Evolutionary conservation across 2,888 invertebrate species (phyloP), one percentile per base, ranked within the genome.

Genomic region (Macrostomum cliftonense): DNA sequence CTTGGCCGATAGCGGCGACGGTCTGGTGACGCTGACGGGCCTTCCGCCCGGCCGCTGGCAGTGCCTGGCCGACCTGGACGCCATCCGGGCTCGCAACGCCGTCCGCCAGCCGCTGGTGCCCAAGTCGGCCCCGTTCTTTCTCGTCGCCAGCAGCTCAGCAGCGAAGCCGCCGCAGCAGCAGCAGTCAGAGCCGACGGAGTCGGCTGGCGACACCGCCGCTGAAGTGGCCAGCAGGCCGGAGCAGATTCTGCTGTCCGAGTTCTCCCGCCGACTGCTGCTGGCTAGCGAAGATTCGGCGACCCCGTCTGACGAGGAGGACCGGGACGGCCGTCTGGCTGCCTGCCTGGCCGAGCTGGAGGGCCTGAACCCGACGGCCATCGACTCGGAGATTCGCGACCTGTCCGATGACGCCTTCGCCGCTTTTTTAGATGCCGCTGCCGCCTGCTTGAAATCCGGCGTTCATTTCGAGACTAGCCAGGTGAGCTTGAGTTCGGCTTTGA

Each of bases 101-200:
- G 28, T 80, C 68, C 79, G 80, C 45, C 78, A 83, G 0, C 77
- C 82, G 0, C 84, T 84, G 61, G 77, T 77, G 1, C 81, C 84
- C 0, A 84, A 85, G 70, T 78, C 81, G 1, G 93, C 89, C 0
- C 95, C 95, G 0, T 97, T 97, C 74, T 95, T 97, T 67, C 73
- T 95, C 28, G 46, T 89, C 93, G 0, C 89, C 91, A 0, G 76
- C 89, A 49, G 78, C 85, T 0, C 81, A 83, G 1, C 72, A 88
- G 16, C 79, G 83, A 58, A 59, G 62, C 37, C 71, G 85, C 7
- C 28, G 28, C 28, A n/a, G n/a, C n/a, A n/a, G n/a, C n/a, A n/a
- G n/a, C n/a, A n/a, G n/a, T n/a, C 9, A 28, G 28, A 28, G 28
- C 28, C 28, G 28, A 4, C 9, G 28, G 28, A 28, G 4, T 28